phyloP scores from a whole-genome alignment of 2,113 vertebrate genomes.

The Antechinus flavipes region DNA sequence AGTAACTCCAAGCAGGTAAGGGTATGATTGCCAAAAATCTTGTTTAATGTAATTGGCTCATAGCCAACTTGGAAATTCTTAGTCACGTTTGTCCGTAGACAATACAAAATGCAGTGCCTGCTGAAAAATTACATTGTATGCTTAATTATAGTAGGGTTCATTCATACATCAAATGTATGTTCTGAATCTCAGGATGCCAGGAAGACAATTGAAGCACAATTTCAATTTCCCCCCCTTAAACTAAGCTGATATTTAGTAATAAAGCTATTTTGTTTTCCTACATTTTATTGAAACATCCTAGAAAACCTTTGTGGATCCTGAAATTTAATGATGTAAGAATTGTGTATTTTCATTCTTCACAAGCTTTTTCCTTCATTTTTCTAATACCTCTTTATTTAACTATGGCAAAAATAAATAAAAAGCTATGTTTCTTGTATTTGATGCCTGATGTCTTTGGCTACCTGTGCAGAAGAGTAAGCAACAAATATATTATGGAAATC shows the following conservation, averaged over 20 bases:
- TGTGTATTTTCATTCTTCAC: constrained; percentile 18
- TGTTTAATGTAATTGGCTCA: constrained; percentile 33
- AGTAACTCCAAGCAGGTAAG: constrained; percentile 99
- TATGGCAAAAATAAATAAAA: background rate
- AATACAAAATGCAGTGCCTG: background rate
- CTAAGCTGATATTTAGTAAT: constrained; percentile 13
- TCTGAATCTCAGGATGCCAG: constrained; percentile 28
- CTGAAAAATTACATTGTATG: background rate
- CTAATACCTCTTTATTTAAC: background rate
- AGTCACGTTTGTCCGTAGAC: background rate
- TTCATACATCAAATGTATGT: background rate
- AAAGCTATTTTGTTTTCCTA: constrained; percentile 41
- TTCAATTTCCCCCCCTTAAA: constrained; percentile 3
- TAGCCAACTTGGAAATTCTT: constrained; percentile 29
- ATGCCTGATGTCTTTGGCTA: background rate
- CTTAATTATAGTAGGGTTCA: constrained; percentile 15
- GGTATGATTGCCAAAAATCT: constrained; percentile 72
- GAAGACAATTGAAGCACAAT: constrained; percentile 6
- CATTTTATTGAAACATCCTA: constrained; percentile 30
- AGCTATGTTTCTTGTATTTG: background rate
- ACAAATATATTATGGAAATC: constrained; percentile 18
- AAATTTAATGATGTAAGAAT: constrained; percentile 45
- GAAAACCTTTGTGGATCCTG: constrained; percentile 15
- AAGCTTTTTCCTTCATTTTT: constrained; percentile 5
- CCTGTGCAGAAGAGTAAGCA: constrained; percentile 7